Base-by-base conservation (phyloP, 2,888 invertebrate species). In the Dyspetes luteomarginatus region DNA sequence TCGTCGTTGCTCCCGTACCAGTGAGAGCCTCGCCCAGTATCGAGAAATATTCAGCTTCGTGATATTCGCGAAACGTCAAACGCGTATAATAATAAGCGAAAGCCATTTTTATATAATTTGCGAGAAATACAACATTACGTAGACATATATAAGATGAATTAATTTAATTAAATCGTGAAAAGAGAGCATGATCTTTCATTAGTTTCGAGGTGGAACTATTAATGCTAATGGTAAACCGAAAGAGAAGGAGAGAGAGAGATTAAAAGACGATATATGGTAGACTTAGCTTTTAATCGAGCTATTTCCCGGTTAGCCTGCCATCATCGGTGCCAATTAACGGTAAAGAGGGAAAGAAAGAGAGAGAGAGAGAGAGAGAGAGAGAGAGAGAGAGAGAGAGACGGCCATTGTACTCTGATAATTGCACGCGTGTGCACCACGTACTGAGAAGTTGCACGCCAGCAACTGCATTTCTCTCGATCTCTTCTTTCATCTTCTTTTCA, bases 311-410 rank as follows among this genome's bases (percentile, higher is more conserved):
- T 60, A 15, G 65, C 69, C 22, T 24, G 19, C 52, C 50, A 71
- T 65, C 52, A 65, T 71, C 65, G 60, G 4, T 60, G 71, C 71
- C 65, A 75, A 79, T 79, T 60, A 75, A 80, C 71, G 65, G 52
- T 71, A 45, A 71, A 43, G 52, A 30, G 19, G 41, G 60, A 60
- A 41, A 62, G 62, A 64, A 3, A 73, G 30, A 58, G 19, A 60
- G 60, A 60, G 43, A 62, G 62, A 64, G 4, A 73, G 30, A 58
- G 19, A 60, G 60, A 60, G 43, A 62, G 62, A 64, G 4, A 73
- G 30, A 58, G n/a, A n/a, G n/a, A n/a, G 19, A 60, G 60, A 60
- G 43, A 62, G 62, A 64, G 4, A 73, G 30, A 58, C 43, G 45
- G 48, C 56, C 60, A 78, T 74, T 68, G 69, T 67, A 28, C 50